phyloP scores from a whole-genome alignment of 2,113 vertebrate genomes.

The Callorhinus ursinus region DNA sequence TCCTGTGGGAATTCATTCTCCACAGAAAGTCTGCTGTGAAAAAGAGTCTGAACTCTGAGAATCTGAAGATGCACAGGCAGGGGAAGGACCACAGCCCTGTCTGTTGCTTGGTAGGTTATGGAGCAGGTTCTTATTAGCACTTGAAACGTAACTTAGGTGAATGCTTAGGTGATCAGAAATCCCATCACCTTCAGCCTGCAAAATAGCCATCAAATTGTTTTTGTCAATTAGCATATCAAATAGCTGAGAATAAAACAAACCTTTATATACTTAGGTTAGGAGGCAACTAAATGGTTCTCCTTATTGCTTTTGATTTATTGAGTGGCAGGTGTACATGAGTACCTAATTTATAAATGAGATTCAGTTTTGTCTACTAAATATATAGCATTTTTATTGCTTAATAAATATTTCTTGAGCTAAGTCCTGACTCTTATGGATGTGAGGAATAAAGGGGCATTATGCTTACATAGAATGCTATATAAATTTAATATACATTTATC shows the following conservation, averaged over 20 bases:
- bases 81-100: neutral
- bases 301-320: conserved; percentile 63
- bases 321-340: conserved; percentile 10
- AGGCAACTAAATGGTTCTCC: neutral
- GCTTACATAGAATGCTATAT: neutral
- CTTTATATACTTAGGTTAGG: neutral
- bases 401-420: conserved; percentile 63
- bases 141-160: neutral
- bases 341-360: conserved; percentile 56
- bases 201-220: neutral
- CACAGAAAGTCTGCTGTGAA: neutral
- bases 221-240: neutral
- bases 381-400: conserved; percentile 48
- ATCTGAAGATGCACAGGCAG: neutral
- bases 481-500: conserved; percentile 55
- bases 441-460: neutral
- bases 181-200: neutral
- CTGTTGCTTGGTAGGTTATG: neutral
- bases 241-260: neutral
- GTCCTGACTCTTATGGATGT: neutral
- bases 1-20: neutral
- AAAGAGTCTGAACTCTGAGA: neutral
- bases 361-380: conserved; percentile 39
- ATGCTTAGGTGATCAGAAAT: neutral
- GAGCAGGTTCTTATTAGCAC: neutral